Percentiles rank a stretch among this genome's conserved stretches.
phyloP scores from a whole-genome alignment of 2,797 vertebrate species.

The Ctenosaura bakeri region DNA sequence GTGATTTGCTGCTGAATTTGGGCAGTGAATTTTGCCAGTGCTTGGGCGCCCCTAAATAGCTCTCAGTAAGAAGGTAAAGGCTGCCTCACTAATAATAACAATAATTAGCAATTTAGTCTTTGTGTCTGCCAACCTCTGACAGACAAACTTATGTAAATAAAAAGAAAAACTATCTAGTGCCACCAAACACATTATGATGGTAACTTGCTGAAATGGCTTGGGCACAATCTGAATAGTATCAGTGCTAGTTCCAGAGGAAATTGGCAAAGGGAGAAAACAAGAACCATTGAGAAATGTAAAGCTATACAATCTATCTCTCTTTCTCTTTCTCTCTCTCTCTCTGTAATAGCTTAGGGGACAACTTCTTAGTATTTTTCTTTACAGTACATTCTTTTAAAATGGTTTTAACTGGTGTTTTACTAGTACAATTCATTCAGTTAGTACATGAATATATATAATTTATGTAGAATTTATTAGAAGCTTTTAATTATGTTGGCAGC shows the following conservation, averaged over 20 bases:
- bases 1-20: too few species aligned
- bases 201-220: not conserved
- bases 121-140: not conserved
- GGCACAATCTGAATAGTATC: not conserved
- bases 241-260: not conserved
- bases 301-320: not conserved
- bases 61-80: too few species aligned
- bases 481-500: too few species aligned
- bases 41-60: too few species aligned
- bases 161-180: not conserved
- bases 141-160: slow-evolving; percentile 33
- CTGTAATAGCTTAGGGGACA: not conserved
- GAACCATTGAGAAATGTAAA: not conserved
- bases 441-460: too few species aligned
- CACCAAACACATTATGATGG: not conserved
- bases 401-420: too few species aligned
- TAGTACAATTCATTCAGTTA: too few species aligned
- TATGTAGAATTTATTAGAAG: too few species aligned
- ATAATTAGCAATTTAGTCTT: slow-evolving; percentile 24
- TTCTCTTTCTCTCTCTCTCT: not conserved
- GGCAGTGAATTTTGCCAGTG: too few species aligned
- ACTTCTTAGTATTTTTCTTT: too few species aligned
- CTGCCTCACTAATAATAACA: not conserved
- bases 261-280: not conserved
- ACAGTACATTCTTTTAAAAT: too few species aligned